phyloP scores from a whole-genome alignment of 1,140 invertebrate species.

The Hermetia illucens region DNA sequence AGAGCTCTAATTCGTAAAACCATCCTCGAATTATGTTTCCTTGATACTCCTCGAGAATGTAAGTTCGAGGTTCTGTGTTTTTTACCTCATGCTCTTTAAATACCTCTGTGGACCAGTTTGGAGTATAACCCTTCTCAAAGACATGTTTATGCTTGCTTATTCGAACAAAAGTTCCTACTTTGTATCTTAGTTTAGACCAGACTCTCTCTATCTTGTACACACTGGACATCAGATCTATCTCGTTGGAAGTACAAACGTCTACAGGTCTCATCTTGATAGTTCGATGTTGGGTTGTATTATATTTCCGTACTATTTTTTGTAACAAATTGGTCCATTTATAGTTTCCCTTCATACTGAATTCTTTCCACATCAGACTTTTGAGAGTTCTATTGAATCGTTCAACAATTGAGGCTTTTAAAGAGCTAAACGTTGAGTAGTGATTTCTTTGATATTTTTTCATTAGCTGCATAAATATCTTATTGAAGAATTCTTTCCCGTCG shows the following conservation, averaged over 20 bases:
- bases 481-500: conserved; percentile 18
- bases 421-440: conserved; percentile 29
- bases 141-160: conserved; percentile 27
- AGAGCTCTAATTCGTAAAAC: conserved; percentile 26
- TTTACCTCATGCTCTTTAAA: conserved; percentile 23
- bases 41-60: conserved; percentile 19
- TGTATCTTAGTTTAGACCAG: conserved; percentile 9
- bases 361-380: conserved; percentile 30
- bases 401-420: conserved; percentile 31
- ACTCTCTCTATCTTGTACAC: conserved; percentile 15
- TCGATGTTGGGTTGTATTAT: conserved; percentile 31
- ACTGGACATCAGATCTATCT: conserved; percentile 11
- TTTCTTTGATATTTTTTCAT: conserved; percentile 25
- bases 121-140: conserved; percentile 29
- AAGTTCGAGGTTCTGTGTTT: conserved; percentile 21
- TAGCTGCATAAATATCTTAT: conserved; percentile 13
- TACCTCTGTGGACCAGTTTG: conserved; percentile 29
- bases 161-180: conserved; percentile 22
- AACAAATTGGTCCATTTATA: conserved; percentile 30
- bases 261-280: conserved; percentile 29
- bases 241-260: conserved; percentile 19
- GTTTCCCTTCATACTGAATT: conserved; percentile 29
- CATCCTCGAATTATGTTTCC: conserved; percentile 16
- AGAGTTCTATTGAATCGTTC: conserved; percentile 34
- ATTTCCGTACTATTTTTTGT: conserved; percentile 20